Evolutionary conservation across 2,888 invertebrate species (phyloP).

Genomic region (Eustalomyia histrio): DNA sequence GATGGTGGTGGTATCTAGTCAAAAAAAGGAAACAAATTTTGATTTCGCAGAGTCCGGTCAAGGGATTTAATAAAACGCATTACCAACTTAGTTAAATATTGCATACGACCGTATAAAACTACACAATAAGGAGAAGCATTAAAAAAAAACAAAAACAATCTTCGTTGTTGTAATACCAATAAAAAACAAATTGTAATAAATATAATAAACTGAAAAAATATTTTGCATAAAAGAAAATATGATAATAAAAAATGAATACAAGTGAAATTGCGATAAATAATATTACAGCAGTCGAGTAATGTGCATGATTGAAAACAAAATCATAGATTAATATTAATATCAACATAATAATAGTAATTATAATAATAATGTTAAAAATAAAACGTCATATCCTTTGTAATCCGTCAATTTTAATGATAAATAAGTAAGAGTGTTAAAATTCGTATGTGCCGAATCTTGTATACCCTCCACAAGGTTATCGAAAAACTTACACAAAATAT

Average conservation of each 20-base stretch:
- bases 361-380: neutral
- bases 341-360: no score
- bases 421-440: neutral
- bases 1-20: neutral
- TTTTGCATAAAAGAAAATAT: neutral
- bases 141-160: neutral
- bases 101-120: constrained; percentile 27
- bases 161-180: neutral
- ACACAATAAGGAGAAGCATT: constrained; percentile 1
- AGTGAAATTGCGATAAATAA: neutral
- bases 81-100: constrained; percentile 51
- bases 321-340: neutral
- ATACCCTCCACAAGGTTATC: neutral
- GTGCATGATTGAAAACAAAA: neutral
- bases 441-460: no score
- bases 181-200: constrained; percentile 12
- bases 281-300: neutral
- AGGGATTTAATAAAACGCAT: constrained; percentile 7
- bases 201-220: neutral
- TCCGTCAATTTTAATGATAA: neutral
- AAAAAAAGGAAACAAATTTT: neutral
- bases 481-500: no score
- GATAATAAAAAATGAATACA: neutral
- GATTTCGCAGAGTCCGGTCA: neutral
- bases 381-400: neutral